A percentile compares a stretch with the other conserved stretches of the same genome.
Conservation (phyloP, 1,140 invertebrate genomes). For the Drosophila orena region DNA sequence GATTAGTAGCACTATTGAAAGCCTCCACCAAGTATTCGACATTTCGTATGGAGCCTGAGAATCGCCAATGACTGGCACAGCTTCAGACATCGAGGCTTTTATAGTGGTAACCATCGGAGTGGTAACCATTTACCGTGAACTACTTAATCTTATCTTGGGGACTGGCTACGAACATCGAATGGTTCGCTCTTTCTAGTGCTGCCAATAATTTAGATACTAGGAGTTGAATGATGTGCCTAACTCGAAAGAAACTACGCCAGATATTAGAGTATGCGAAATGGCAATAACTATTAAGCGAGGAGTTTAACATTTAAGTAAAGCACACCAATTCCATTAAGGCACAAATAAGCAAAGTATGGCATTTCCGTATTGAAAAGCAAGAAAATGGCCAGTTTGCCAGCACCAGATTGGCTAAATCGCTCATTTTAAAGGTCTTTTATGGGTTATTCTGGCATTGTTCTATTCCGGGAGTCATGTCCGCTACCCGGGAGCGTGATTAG, state of each 20-base stretch:
- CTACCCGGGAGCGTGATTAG: slow-evolving; percentile 34
- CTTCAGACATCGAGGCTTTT: slow-evolving; percentile 8
- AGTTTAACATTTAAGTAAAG: too few relatives aligned
- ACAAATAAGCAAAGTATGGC: too few relatives aligned
- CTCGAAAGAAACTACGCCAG: neutral
- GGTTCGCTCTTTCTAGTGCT: slow-evolving; percentile 11
- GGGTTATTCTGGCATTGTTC: slow-evolving; percentile 4
- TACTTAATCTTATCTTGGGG: slow-evolving; percentile 8
- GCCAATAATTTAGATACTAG: neutral
- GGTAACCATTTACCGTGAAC: neutral
- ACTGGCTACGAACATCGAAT: neutral
- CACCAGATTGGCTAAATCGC: neutral
- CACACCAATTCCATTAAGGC: too few relatives aligned
- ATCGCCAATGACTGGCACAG: slow-evolving; percentile 5
- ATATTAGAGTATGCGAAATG: neutral
- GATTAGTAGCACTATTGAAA: neutral
- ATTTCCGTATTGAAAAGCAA: neutral
- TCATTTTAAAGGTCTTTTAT: neutral
- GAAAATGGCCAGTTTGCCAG: neutral
- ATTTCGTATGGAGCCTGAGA: slow-evolving; percentile 1
- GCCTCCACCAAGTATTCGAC: slow-evolving; percentile 14
- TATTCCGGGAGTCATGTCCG: slow-evolving; percentile 25
- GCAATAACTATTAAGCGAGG: too few relatives aligned
- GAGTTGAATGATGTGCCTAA: neutral
- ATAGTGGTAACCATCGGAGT: slow-evolving; percentile 1